Evolutionary conservation across 2,113 vertebrate genomes (phyloP), one percentile per base, ranked within the genome.

Genomic region (Tympanuchus pallidicinctus): DNA sequence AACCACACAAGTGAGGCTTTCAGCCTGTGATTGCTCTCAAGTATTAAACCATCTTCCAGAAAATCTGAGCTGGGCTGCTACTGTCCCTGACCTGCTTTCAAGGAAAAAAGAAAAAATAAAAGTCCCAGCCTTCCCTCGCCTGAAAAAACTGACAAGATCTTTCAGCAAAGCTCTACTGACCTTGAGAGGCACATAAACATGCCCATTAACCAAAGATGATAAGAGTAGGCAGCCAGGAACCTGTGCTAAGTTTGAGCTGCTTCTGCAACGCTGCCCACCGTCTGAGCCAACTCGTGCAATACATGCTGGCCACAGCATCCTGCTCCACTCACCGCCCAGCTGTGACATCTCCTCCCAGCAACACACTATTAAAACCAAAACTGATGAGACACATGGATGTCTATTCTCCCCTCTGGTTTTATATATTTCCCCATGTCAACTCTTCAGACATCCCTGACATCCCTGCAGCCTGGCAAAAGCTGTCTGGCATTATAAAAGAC

Each of bases 401-500:
- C 64, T 93, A 40, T 65, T 96, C 89, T 91, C 64, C 91, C 95
- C 76, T 96, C 82, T 0, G 7, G 90, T 95, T 95, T 95, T 92
- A 94, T 84, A 32, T 88, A 94, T 94, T 92, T 95, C 82, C 74
- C 80, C 88, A 78, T 86, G 92, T 95, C 82, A 94, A 86, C 70
- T 95, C 92, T 93, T 91, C 59, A 94, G 93, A 96, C 85, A 54
- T 36, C 61, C 63, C 85, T 83, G 91, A 96, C 93, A 90, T 86
- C 76, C 63, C 66, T 66, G 73, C n/a, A 91, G 85, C 91, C 82
- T 91, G 76, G 91, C 72, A 94, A 91, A 78, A 57, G 61, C 91
- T 94, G 93, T 92, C 88, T 93, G 91, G 93, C 86, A 93, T 95
- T 91, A 93, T 90, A 84, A 94, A 86, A 92, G 61, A 66, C 82